Base-by-base conservation (phyloP, 2,113 vertebrate species). In the Colistium nudipinnis region DNA sequence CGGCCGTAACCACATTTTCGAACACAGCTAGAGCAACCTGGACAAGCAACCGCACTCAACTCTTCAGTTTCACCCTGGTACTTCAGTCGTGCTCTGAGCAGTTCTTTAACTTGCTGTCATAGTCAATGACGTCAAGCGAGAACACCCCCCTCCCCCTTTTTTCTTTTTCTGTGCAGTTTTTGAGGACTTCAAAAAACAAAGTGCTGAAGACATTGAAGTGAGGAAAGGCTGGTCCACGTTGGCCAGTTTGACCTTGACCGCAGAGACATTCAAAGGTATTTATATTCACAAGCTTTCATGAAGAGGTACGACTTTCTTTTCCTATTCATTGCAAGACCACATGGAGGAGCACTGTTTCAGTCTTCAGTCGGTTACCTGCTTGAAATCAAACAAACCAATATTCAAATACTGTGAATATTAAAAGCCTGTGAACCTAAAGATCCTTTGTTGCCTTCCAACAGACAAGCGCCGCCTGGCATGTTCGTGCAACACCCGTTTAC, bases 211-310 rank as follows among this genome's bases (percentile, higher is more conserved):
- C 53, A 71, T 4, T 53, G 33, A 76, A 79, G 76, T 62, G 71
- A 82, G 76, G 54, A 70, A 64, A 71, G 72, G 74, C 70, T 80
- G 76, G 83, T 89, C 88, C 85, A 73, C 59, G 71, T 83, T 79
- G 66, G 45, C 67, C 64, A 14, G 59, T 61, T 65, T 53, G 57
- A 68, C 64, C 43, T 65, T 64, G 67, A 74, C 76, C 78, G 66
- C 74, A 80, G 24, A 84, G 70, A 62, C 67, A 71, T 17, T 41
- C 41, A 30, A 71, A 71, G 51, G 64, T 49, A 70, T 80, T 82
- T 78, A 74, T 53, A 70, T 62, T 75, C 78, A 81, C 49, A 79
- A 70, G 63, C 20, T 28, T 70, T 27, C 5, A 33, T 65, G 20
- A 45, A 59, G 20, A 48, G 17, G 33, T 31, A 54, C 16, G 28